phyloP scores from a whole-genome alignment of 2,797 vertebrate species.

The Moxostoma hubbsi region DNA sequence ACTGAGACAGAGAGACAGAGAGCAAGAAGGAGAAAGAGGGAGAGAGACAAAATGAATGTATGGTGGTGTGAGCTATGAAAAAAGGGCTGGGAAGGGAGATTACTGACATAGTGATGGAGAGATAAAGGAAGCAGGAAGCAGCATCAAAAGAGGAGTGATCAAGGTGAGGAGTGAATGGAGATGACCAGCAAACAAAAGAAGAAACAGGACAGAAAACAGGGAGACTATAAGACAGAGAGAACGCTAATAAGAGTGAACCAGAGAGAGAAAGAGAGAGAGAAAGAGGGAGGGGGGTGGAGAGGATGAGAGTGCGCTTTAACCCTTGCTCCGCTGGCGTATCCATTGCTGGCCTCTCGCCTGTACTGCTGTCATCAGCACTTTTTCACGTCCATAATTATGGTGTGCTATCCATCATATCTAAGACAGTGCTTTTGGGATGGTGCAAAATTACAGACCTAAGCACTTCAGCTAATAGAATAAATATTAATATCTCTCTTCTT shows the following conservation, averaged over 20 bases:
- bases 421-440: conserved; percentile 75
- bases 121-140: conserved; percentile 69
- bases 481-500: conserved; percentile 91
- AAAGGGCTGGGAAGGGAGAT: conserved; percentile 40
- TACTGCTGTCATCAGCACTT: conserved; percentile 91
- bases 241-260: no score
- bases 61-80: conserved; percentile 44
- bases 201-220: conserved; percentile 19
- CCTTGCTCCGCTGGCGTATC: conserved; percentile 81
- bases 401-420: conserved; percentile 93
- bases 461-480: conserved; percentile 93
- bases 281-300: conserved; percentile 57
- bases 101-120: conserved; percentile 73
- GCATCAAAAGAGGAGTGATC: conserved; percentile 45
- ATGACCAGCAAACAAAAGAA: conserved; percentile 17
- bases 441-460: conserved; percentile 89
- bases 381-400: conserved; percentile 90
- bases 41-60: conserved; percentile 15
- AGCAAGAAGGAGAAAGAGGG: conserved; percentile 46
- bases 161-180: conserved; percentile 60
- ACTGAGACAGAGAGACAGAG: conserved; percentile 82
- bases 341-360: conserved; percentile 75
- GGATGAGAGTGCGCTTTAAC: conserved; percentile 81
- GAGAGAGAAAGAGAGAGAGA: no score
- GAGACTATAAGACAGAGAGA: conserved; percentile 72